Conservation (phyloP, 2,113 vertebrate species). For the Mus musculus region GRCm39 chr7:71811001-71811500, state of each 20-base stretch:
- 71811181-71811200: not conserved
- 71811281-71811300: rapidly evolving
- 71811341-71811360: not conserved
- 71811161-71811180: not conserved
- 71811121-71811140: not conserved
- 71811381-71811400: not conserved
- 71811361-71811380: not conserved
- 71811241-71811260: not conserved
- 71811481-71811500: not conserved
- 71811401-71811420: not conserved
- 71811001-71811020: slow-evolving; percentile 90
- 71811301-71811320: not conserved
- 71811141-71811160: not conserved
- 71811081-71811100: not conserved
- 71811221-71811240: not conserved
- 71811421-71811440: not conserved
- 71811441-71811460: not conserved
- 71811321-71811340: not conserved
- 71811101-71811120: not conserved
- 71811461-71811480: not conserved
- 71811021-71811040: slow-evolving; percentile 64
- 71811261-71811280: not conserved
- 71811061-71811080: not conserved
- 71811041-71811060: slow-evolving; percentile 73
- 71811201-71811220: not conserved